phyloP scores from a whole-genome alignment of 2,113 vertebrate genomes.

The Anhinga rufa region DNA sequence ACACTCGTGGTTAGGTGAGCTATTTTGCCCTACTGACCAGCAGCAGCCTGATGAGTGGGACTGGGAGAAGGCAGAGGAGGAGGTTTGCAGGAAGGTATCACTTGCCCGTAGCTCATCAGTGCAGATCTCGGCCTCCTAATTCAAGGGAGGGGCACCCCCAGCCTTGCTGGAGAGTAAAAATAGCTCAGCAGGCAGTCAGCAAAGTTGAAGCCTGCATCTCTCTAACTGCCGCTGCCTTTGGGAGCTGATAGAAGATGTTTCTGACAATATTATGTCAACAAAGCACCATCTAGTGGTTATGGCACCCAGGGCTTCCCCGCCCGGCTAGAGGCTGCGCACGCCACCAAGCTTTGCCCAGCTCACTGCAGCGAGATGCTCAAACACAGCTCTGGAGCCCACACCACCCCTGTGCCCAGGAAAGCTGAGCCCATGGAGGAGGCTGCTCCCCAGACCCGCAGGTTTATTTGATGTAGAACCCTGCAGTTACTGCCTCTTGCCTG shows the following conservation, averaged over 20 bases:
- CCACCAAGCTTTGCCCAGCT: background rate
- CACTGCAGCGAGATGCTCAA: rapidly evolving
- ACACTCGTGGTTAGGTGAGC: background rate
- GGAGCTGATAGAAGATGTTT: background rate
- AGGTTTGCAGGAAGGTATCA: background rate
- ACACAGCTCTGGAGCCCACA: background rate
- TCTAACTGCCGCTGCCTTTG: background rate
- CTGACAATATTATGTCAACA: background rate
- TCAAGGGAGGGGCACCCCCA: background rate
- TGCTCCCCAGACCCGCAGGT: background rate
- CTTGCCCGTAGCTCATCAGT: background rate
- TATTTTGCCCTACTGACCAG: background rate
- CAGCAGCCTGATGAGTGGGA: background rate
- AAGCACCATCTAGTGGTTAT: constrained; percentile 60
- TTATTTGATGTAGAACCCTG: background rate
- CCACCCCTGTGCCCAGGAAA: too few species aligned
- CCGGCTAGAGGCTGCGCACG: background rate
- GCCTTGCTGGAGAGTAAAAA: background rate
- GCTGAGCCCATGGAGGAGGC: background rate
- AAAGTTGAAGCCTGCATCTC: background rate
- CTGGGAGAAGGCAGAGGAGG: background rate
- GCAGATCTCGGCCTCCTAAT: background rate
- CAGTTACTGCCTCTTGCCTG: background rate
- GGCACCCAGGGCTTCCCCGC: background rate
- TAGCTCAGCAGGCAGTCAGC: background rate